These are phyloP conservation scores for Oreochromis grahami DNA, from an alignment of 2,797 vertebrate species.

Conservation along the genomic window DNA sequence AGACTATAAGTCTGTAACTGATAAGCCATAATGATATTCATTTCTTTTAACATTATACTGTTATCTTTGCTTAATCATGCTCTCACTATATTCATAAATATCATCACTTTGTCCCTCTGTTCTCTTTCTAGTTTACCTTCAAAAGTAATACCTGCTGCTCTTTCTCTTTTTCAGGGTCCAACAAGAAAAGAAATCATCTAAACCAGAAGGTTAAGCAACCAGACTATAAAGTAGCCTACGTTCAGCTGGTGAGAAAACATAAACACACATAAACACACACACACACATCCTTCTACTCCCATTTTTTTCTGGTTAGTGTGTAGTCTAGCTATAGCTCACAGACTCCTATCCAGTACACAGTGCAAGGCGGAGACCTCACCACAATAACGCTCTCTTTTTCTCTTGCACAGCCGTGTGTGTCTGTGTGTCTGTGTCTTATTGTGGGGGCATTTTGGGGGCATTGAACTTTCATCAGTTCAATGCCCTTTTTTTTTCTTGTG, in stretches of 20 bases:
- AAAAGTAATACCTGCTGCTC: background rate
- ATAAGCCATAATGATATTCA: background rate
- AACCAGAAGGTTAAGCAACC: constrained; percentile 87
- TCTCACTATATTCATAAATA: background rate
- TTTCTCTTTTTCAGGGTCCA: constrained; percentile 68
- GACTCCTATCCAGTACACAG: constrained; percentile 19
- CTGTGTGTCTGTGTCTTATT: background rate
- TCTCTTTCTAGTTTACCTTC: background rate
- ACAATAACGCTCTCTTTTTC: constrained; percentile 1
- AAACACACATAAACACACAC: background rate
- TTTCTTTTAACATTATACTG: background rate
- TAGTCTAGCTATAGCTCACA: constrained; percentile 29
- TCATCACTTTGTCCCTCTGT: background rate
- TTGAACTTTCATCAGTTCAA: background rate
- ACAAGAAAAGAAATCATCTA: constrained; percentile 87
- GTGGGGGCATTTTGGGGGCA: background rate
- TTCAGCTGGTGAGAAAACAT: constrained; percentile 89
- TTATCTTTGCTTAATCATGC: background rate
- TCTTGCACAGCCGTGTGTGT: background rate
- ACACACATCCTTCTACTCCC: background rate
- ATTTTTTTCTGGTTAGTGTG: constrained; percentile 9
- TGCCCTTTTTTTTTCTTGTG: background rate
- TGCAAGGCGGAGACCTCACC: constrained; percentile 37
- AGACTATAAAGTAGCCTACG: constrained; percentile 94
- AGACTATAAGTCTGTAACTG: background rate